Conservation (phyloP, 35 echinoderm and acorn worm species). For the Nesometra sesokonis region DNA sequence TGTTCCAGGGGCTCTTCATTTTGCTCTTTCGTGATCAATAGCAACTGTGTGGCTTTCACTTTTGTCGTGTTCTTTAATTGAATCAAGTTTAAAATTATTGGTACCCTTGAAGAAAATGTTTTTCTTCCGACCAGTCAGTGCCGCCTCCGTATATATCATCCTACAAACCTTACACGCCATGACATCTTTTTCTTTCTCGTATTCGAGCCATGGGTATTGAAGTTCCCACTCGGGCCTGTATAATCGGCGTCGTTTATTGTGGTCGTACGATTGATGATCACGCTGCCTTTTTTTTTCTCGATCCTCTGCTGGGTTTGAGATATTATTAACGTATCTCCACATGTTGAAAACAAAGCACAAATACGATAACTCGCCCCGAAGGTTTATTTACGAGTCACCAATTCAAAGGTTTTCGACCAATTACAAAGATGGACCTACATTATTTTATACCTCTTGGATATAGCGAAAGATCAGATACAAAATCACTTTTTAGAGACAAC, state of each 20-base stretch:
- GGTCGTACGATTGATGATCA: slow-evolving; percentile 3
- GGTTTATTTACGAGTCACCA: no score
- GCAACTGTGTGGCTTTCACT: slow-evolving; percentile 31
- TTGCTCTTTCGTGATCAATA: slow-evolving; percentile 9
- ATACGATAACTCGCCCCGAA: no score
- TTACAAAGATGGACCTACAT: no score
- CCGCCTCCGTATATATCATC: not conserved
- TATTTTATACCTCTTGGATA: no score
- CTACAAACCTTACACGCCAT: slow-evolving; percentile 20
- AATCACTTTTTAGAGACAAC: no score
- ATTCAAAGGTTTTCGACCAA: no score
- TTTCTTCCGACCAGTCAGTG: not conserved
- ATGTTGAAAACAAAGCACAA: no score
- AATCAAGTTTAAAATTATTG: slow-evolving; percentile 8
- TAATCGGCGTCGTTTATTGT: not conserved
- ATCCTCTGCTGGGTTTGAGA: no score
- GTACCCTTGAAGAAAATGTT: slow-evolving; percentile 12
- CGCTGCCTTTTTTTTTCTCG: no score
- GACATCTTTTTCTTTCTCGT: not conserved
- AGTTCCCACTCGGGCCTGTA: slow-evolving; percentile 19
- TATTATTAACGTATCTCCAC: no score
- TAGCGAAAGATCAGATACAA: no score
- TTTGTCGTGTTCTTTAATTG: slow-evolving; percentile 6
- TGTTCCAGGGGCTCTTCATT: not conserved
- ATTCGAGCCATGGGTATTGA: slow-evolving; percentile 17